Conservation (phyloP, 1,140 invertebrate genomes). For the Heliconius eleuchia region DNA sequence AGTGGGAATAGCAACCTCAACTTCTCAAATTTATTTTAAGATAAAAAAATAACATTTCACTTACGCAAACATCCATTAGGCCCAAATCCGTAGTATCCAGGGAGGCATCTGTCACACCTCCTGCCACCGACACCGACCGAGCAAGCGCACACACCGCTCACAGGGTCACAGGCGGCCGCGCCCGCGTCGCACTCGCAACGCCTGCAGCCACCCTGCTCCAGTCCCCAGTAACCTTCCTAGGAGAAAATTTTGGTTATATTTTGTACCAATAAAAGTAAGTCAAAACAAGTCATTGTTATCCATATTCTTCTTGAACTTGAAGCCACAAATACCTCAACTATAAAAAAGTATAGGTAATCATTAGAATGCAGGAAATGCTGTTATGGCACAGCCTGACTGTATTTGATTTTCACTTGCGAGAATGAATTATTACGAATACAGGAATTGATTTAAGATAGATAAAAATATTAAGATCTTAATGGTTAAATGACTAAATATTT, state of each 20-base stretch:
- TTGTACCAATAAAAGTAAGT: too few species aligned
- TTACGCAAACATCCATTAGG: constrained; percentile 90
- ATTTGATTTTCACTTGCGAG: too few species aligned
- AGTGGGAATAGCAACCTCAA: too few species aligned
- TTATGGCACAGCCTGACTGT: too few species aligned
- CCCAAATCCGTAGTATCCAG: constrained; percentile 92
- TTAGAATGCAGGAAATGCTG: too few species aligned
- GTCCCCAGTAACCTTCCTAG: constrained; percentile 89
- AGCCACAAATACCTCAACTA: too few species aligned
- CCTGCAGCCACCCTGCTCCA: constrained; percentile 86
- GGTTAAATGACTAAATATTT: not conserved
- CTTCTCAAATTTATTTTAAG: not conserved
- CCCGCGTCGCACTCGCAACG: constrained; percentile 88
- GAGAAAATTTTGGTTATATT: not conserved
- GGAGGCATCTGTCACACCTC: constrained; percentile 90
- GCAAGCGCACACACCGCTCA: constrained; percentile 92
- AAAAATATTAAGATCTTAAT: too few species aligned
- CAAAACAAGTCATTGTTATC: too few species aligned
- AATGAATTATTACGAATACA: too few species aligned
- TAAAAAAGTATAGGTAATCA: too few species aligned
- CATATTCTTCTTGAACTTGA: too few species aligned
- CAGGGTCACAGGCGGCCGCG: constrained; percentile 86
- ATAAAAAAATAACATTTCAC: constrained; percentile 36
- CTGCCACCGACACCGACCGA: constrained; percentile 91
- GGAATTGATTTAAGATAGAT: too few species aligned